A percentile compares a stretch with the other conserved stretches of the same genome.
Evolutionary conservation across 2,797 vertebrate genomes (phyloP).

Genomic region (Rhinophrynus dorsalis): DNA sequence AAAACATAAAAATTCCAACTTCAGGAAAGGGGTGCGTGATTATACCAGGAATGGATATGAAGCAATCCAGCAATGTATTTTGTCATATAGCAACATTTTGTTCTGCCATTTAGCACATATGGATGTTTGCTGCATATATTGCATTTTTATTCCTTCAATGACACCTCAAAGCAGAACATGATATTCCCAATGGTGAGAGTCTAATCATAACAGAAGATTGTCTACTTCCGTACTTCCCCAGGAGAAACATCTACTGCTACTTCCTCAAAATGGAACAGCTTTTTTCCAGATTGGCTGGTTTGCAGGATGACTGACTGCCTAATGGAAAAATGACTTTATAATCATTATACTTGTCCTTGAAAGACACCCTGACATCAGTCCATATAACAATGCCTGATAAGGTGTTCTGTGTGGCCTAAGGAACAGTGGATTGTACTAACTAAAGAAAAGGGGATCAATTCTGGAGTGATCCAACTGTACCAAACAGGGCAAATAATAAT

Average conservation of each 20-base stretch:
- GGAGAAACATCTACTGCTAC: constrained; percentile 29
- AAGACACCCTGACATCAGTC: constrained; percentile 36
- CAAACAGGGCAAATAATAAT: too few species aligned
- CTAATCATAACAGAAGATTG: constrained; percentile 49
- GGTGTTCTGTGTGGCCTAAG: too few species aligned
- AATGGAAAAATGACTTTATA: constrained; percentile 47
- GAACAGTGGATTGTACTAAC: too few species aligned
- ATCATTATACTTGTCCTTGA: constrained; percentile 46
- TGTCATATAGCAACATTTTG: too few species aligned
- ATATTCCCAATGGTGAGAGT: constrained; percentile 39
- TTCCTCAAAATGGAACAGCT: constrained; percentile 41
- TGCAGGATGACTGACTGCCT: constrained; percentile 46
- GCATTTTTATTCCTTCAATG: constrained; percentile 40
- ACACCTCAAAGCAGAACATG: constrained; percentile 42
- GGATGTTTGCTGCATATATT: constrained; percentile 20
- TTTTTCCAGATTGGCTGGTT: constrained; percentile 44
- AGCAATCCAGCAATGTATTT: too few species aligned
- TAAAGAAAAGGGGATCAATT: too few species aligned
- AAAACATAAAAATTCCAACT: neutral
- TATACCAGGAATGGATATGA: neutral
- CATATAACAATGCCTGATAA: constrained; percentile 14
- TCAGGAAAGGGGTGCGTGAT: neutral
- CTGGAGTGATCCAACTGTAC: too few species aligned
- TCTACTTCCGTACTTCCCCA: constrained; percentile 35
- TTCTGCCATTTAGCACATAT: constrained; percentile 5